Base-by-base conservation (phyloP, 2,888 invertebrate species). In the Iphiclides podalirius region DNA sequence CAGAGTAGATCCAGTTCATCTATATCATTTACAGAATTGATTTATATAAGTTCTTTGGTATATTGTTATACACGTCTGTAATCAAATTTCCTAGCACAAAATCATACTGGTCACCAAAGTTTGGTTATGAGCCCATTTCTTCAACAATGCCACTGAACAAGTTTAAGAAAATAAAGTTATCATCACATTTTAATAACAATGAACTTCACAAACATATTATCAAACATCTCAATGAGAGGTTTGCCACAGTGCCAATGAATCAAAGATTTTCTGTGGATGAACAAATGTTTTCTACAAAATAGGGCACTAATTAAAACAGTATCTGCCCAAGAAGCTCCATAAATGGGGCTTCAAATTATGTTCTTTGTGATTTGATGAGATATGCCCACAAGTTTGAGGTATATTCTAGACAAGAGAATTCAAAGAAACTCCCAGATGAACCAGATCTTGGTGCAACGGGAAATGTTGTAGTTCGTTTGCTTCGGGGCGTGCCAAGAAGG, bases 321-420 rank as follows among this genome's bases (percentile, higher is more conserved):
- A 61, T 40, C 40, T 63, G 31, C 59, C 60, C 8, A 51, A 60
- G 1, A 61, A 61, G 46, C 64, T 66, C 50, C 66, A 67, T 51
- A 65, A 65, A 52, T 66, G 65, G 62, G 62, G 67, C 31, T 69
- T 66, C 52, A 67, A 61, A 58, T 59, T 64, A 45, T 66, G 53
- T 57, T 55, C 60, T 63, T 4, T 63, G 60, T 52, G 34, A 52
- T 57, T 47, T 61, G 45, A 53, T 53, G 49, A 63, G 64, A 34
- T 58, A 53, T 52, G 57, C 61, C 40, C 56, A 65, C 47, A 57
- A 55, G 42, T 66, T 64, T 58, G 60, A 60, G 51, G 52, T 66
- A 52, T 66, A 65, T 59, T 63, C 64, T 63, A 70, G 71, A 62
- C 63, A 67, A 62, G 69, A 67, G 37, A 66, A 66, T 61, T 34